phyloP scores from a whole-genome alignment of 2,797 vertebrate genomes.

The Distichodus sexfasciatus region DNA sequence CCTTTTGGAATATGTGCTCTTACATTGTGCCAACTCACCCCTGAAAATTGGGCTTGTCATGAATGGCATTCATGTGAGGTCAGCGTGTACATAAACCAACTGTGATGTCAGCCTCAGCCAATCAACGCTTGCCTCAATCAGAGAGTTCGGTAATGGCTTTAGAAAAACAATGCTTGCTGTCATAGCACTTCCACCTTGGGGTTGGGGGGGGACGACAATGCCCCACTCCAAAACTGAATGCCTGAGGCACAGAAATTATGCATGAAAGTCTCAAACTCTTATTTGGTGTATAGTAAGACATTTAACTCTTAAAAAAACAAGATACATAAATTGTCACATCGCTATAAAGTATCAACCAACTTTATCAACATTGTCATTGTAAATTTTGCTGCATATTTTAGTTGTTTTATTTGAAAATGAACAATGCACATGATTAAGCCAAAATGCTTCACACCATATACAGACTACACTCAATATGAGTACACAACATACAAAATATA shows the following conservation, averaged over 20 bases:
- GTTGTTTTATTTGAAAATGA: constrained; percentile 30
- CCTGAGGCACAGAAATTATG: constrained; percentile 24
- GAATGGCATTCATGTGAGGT: constrained; percentile 41
- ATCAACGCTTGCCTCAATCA: constrained; percentile 15
- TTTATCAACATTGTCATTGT: background rate
- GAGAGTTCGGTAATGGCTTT: constrained; percentile 36
- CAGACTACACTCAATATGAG: constrained; percentile 31
- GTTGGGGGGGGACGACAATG: constrained; percentile 37
- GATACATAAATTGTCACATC: background rate
- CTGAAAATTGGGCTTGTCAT: constrained; percentile 33
- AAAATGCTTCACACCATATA: constrained; percentile 23
- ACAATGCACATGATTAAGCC: constrained; percentile 19
- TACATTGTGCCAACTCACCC: constrained; percentile 45
- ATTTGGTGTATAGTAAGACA: background rate
- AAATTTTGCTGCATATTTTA: background rate
- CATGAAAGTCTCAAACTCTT: constrained; percentile 14
- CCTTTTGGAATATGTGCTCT: constrained; percentile 23
- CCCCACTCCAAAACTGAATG: constrained; percentile 33
- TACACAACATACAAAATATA: constrained; percentile 16
- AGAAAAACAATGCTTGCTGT: constrained; percentile 41
- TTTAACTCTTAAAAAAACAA: background rate
- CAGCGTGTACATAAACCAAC: constrained; percentile 44
- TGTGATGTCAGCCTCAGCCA: constrained; percentile 39
- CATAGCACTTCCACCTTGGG: constrained; percentile 15
- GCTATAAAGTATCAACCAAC: background rate